Evolutionary conservation across 2,113 vertebrate genomes (phyloP).

Genomic region (Candoia aspera): DNA sequence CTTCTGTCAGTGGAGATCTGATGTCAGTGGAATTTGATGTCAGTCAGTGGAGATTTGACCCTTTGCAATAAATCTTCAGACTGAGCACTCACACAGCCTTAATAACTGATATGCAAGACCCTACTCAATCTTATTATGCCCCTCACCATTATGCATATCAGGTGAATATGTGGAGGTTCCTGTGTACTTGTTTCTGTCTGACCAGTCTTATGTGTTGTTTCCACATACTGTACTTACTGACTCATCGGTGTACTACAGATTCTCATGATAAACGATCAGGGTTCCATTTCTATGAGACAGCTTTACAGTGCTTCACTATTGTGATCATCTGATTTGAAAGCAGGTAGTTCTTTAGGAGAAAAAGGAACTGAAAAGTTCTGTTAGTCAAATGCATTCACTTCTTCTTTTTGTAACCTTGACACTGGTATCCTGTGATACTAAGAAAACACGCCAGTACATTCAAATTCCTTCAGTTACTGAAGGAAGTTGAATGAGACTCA

Average conservation of each 20-base stretch:
- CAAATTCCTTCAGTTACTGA: neutral
- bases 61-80: neutral
- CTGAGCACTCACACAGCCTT: neutral
- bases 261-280: neutral
- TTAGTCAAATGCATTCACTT: conserved; percentile 2
- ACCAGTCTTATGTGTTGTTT: neutral
- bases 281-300: neutral
- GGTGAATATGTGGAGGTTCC: neutral
- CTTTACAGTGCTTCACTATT: neutral
- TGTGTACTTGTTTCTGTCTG: neutral
- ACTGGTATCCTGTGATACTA: neutral
- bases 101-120: neutral
- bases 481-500: neutral
- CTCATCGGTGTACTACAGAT: neutral
- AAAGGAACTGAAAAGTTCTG: conserved; percentile 5
- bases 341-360: neutral
- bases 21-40: no score
- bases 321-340: neutral
- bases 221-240: neutral
- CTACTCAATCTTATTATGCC: neutral
- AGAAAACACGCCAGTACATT: neutral
- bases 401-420: neutral
- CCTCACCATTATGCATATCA: neutral
- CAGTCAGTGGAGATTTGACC: neutral
- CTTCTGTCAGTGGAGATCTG: neutral